phyloP scores from a whole-genome alignment of 2,888 invertebrate species.

The Hypercompe scribonia region DNA sequence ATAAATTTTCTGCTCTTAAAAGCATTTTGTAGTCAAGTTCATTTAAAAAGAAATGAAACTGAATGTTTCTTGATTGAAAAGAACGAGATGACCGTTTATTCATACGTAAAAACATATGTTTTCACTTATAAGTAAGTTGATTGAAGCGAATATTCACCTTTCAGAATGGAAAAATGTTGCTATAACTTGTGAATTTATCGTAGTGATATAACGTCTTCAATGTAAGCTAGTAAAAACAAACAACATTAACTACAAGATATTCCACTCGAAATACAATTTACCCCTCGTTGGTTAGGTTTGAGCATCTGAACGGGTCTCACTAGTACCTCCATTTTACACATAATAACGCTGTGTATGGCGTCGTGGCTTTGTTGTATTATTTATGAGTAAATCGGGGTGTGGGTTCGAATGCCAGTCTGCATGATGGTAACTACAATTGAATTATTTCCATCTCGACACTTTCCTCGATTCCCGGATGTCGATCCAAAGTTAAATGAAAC shows the following conservation, averaged over 20 bases:
- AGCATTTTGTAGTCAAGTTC: neutral
- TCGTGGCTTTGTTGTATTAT: constrained; percentile 56
- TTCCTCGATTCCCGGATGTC: constrained; percentile 45
- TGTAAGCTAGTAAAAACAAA: constrained; percentile 33
- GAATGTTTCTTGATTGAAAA: neutral
- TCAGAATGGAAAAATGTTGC: neutral
- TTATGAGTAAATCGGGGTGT: constrained; percentile 66
- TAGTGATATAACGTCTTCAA: constrained; percentile 22
- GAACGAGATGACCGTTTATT: neutral
- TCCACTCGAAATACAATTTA: constrained; percentile 37
- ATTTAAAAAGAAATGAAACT: neutral
- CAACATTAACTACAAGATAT: constrained; percentile 39
- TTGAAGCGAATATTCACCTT: neutral
- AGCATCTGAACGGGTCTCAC: constrained; percentile 29
- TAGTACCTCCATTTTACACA: constrained; percentile 32
- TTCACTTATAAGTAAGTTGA: too few relatives aligned
- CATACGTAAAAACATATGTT: neutral
- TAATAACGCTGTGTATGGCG: constrained; percentile 22
- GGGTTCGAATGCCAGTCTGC: constrained; percentile 57
- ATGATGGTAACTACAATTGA: constrained; percentile 73
- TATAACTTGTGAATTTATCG: constrained; percentile 24
- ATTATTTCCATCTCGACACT: constrained; percentile 67
- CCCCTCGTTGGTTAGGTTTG: constrained; percentile 31
- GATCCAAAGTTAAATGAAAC: neutral
- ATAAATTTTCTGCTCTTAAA: neutral